Conservation (phyloP, 2,797 vertebrate genomes). For the Pteronotus mesoamericanus region DNA sequence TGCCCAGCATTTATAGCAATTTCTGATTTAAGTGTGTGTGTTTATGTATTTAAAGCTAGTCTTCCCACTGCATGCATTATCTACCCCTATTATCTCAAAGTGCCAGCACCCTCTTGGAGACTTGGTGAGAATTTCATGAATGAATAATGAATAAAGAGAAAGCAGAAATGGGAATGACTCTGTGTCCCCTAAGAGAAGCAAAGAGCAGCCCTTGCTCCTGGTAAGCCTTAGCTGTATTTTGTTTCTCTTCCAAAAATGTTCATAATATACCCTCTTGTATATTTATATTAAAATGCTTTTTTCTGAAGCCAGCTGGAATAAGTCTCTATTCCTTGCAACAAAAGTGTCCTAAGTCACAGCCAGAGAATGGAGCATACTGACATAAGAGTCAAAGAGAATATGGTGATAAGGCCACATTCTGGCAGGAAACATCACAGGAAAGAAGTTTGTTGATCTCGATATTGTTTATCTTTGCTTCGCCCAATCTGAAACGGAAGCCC, state of each 20-base stretch:
- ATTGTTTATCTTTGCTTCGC: neutral
- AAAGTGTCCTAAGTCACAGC: neutral
- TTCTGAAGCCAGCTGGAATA: constrained; percentile 48
- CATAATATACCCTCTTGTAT: constrained; percentile 9
- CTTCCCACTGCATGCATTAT: neutral
- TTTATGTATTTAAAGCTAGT: neutral
- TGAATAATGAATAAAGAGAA: neutral
- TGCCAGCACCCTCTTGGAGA: neutral
- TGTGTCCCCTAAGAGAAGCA: neutral
- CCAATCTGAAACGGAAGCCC: neutral
- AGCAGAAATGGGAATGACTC: neutral
- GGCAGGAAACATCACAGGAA: neutral
- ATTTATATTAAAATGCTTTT: constrained; percentile 40
- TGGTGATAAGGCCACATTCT: neutral
- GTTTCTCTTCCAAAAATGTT: neutral
- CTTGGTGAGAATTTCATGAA: neutral
- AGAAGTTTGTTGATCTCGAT: neutral
- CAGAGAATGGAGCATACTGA: neutral
- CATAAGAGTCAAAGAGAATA: neutral
- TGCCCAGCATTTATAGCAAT: neutral
- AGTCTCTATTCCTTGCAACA: neutral
- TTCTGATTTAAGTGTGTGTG: neutral
- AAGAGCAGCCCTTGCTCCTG: neutral
- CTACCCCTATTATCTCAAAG: neutral
- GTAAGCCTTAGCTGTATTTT: neutral